A percentile compares a stretch with the other conserved stretches of the same genome.
Evolutionary conservation across 2,113 vertebrate genomes (phyloP).

Genomic region (Periophthalmodon schlosseri): DNA sequence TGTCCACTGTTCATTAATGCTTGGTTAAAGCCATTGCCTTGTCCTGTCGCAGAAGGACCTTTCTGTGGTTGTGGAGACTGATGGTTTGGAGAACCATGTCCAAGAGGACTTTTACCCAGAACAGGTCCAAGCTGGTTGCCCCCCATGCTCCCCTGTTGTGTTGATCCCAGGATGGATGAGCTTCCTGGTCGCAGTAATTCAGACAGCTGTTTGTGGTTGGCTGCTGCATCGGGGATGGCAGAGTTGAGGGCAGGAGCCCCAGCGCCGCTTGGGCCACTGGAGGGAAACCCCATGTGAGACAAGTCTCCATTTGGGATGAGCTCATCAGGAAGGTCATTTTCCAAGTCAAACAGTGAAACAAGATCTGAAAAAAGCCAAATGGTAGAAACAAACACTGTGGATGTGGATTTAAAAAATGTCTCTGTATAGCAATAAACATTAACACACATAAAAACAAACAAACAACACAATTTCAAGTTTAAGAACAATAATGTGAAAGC

Average conservation of each 20-base stretch:
- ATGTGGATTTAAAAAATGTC: background rate
- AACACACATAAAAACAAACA: no score
- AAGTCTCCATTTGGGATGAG: conserved; percentile 94
- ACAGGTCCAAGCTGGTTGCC: conserved; percentile 82
- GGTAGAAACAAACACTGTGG: background rate
- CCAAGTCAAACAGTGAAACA: conserved; percentile 94
- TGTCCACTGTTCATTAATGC: conserved; percentile 90
- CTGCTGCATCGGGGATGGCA: conserved; percentile 89
- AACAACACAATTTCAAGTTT: no score
- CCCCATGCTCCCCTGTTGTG: conserved; percentile 83
- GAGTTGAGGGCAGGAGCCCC: conserved; percentile 75
- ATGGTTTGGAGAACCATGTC: conserved; percentile 83
- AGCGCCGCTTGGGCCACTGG: conserved; percentile 61
- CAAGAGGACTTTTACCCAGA: conserved; percentile 88
- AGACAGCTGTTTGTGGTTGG: conserved; percentile 96
- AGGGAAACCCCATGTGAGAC: conserved; percentile 82
- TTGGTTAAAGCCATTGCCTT: conserved; percentile 88
- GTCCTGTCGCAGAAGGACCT: conserved; percentile 79
- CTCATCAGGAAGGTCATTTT: conserved; percentile 98
- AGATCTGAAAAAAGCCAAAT: conserved; percentile 79
- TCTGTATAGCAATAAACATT: background rate
- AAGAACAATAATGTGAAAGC: no score
- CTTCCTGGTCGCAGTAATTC: conserved; percentile 92
- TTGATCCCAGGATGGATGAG: conserved; percentile 80
- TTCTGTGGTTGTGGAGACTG: conserved; percentile 90